Evolutionary conservation across 2,888 invertebrate genomes (phyloP).

Genomic region (Sinohyriopsis cumingii): DNA sequence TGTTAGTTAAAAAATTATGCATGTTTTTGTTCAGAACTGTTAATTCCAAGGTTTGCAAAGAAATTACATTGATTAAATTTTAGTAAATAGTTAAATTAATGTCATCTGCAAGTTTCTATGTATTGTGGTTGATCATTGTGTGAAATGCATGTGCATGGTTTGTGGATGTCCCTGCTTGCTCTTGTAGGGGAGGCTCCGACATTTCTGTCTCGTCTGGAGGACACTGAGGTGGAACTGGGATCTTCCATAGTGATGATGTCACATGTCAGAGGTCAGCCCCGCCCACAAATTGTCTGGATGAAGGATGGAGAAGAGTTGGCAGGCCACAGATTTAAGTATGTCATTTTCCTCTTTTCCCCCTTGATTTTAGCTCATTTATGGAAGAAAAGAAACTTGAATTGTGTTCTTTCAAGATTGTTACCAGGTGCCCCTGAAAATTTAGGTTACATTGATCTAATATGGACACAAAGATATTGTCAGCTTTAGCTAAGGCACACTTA

Average conservation of each 20-base stretch:
- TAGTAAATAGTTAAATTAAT: background rate
- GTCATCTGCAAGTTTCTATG: too few species aligned
- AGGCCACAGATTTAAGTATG: constrained; percentile 62
- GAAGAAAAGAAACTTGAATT: too few species aligned
- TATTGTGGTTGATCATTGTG: too few species aligned
- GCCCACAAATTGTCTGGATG: constrained; percentile 60
- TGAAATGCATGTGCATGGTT: constrained; percentile 1
- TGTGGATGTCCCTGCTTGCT: background rate
- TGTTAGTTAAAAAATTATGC: background rate
- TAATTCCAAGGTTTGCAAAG: background rate
- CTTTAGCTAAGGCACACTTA: too few species aligned
- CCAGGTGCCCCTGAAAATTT: too few species aligned
- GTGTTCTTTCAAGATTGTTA: too few species aligned
- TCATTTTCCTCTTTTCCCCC: background rate
- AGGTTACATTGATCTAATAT: too few species aligned
- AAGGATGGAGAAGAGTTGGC: constrained; percentile 59
- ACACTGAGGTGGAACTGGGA: constrained; percentile 52
- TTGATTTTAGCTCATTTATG: constrained; percentile 7
- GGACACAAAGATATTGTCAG: too few species aligned
- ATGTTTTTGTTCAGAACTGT: background rate
- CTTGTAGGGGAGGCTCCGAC: constrained; percentile 59
- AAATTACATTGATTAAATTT: background rate
- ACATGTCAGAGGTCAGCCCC: constrained; percentile 62
- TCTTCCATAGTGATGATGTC: constrained; percentile 55
- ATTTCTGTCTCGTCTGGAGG: constrained; percentile 55